Percentiles rank a stretch among this genome's conserved stretches.
These are phyloP conservation scores for Antechinus stuartii DNA, from an alignment of 2,113 vertebrate species.

Conservation along the genomic window DNA sequence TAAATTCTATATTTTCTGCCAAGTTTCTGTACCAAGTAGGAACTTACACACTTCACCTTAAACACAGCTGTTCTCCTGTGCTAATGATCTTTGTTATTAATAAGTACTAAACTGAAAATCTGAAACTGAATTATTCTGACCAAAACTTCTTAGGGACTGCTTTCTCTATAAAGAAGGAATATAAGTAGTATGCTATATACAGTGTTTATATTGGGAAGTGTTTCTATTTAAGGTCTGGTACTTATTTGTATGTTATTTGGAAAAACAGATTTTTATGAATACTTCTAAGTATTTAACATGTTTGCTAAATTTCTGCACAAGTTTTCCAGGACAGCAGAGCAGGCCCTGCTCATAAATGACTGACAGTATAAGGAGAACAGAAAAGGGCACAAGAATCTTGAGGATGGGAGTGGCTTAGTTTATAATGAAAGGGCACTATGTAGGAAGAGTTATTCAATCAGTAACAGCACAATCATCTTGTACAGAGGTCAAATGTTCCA, in stretches of 20 bases:
- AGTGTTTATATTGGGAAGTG: slow-evolving; percentile 80
- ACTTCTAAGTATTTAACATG: slow-evolving; percentile 59
- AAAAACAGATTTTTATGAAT: slow-evolving; percentile 80
- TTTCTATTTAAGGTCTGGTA: slow-evolving; percentile 81
- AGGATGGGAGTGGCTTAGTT: slow-evolving; percentile 58
- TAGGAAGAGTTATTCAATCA: slow-evolving; percentile 65
- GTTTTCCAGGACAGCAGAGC: slow-evolving; percentile 86
- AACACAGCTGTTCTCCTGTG: slow-evolving; percentile 95
- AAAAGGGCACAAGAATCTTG: slow-evolving; percentile 44
- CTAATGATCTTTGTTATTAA: slow-evolving; percentile 98
- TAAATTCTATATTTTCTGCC: slow-evolving; percentile 96
- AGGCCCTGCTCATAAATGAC: slow-evolving; percentile 87
- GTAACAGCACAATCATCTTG: slow-evolving; percentile 52
- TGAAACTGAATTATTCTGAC: slow-evolving; percentile 53
- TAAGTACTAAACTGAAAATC: slow-evolving; percentile 90
- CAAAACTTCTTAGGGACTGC: slow-evolving; percentile 69
- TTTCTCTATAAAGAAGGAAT: slow-evolving; percentile 78
- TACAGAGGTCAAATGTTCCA: slow-evolving; percentile 49
- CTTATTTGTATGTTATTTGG: slow-evolving; percentile 80
- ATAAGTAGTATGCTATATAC: slow-evolving; percentile 77
- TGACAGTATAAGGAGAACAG: slow-evolving; percentile 37
- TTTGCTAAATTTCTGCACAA: slow-evolving; percentile 81
- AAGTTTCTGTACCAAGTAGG: slow-evolving; percentile 98
- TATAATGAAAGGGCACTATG: slow-evolving; percentile 61
- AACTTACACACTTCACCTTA: slow-evolving; percentile 94